phyloP scores from a whole-genome alignment of 2,113 vertebrate species.

The Poeciliopsis occidentalis region DNA sequence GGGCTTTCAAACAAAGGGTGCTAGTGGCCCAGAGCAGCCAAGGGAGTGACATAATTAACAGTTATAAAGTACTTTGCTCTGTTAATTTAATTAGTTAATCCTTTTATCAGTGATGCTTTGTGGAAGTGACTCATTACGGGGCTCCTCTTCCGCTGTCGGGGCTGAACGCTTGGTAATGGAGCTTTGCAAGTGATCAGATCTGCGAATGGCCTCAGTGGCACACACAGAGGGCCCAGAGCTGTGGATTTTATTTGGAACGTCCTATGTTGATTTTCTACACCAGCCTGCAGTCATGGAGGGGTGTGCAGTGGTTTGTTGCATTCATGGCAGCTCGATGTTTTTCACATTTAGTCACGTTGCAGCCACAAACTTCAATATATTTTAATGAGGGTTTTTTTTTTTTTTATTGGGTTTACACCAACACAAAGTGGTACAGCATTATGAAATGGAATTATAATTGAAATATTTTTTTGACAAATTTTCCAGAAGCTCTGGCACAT shows the following conservation, averaged over 20 bases:
- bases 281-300: constrained; percentile 10
- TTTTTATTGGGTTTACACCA: constrained; percentile 19
- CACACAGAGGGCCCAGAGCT: constrained; percentile 24
- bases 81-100: constrained; percentile 86
- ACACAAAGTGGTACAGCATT: constrained; percentile 11
- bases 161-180: constrained; percentile 64
- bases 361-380: neutral
- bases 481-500: neutral
- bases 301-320: neutral
- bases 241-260: constrained; percentile 23
- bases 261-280: constrained; percentile 33
- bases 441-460: neutral
- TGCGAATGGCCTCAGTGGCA: constrained; percentile 37
- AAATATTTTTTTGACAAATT: neutral
- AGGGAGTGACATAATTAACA: constrained; percentile 83
- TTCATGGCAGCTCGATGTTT: neutral
- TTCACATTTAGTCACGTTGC: neutral
- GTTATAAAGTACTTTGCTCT: constrained; percentile 84
- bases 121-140: constrained; percentile 72
- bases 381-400: neutral
- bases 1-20: constrained; percentile 80
- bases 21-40: constrained; percentile 77
- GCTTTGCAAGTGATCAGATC: constrained; percentile 58
- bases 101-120: constrained; percentile 81
- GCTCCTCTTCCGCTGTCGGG: constrained; percentile 57